phyloP scores from a whole-genome alignment of 2,888 invertebrate genomes.

The Anagyrus pseudococci region DNA sequence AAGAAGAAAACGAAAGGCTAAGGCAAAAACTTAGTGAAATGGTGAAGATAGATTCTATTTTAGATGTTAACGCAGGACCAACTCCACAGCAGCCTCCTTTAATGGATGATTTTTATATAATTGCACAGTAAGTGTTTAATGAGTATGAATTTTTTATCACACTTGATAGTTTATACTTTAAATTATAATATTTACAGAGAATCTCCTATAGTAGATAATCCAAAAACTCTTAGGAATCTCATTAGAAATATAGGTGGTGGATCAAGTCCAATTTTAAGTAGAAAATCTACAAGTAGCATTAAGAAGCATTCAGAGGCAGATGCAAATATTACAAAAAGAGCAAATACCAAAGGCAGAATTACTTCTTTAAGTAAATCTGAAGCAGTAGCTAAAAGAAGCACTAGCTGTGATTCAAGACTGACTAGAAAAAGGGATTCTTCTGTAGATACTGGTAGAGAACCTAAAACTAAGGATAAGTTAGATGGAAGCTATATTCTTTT shows the following conservation, averaged over 20 bases:
- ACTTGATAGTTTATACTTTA: not conserved
- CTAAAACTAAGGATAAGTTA: conserved; percentile 57
- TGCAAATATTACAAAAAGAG: conserved; percentile 50
- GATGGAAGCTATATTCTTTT: conserved; percentile 58
- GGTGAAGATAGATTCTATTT: conserved; percentile 64
- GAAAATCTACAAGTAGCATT: conserved; percentile 63
- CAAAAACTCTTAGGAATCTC: conserved; percentile 78
- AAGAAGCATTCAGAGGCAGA: conserved; percentile 52
- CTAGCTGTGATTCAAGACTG: conserved; percentile 59
- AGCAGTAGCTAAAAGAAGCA: conserved; percentile 56
- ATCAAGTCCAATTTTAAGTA: conserved; percentile 81
- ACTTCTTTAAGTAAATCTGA: conserved; percentile 57
- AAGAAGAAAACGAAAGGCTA: conserved; percentile 82
- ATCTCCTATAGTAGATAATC: conserved; percentile 63
- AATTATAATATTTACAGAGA: conserved; percentile 56
- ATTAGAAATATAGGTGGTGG: conserved; percentile 81
- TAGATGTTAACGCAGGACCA: conserved; percentile 71
- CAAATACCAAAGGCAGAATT: conserved; percentile 55
- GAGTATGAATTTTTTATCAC: not conserved
- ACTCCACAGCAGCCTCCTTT: conserved; percentile 79
- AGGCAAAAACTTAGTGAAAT: conserved; percentile 66
- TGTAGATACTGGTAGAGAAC: conserved; percentile 54
- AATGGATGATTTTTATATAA: conserved; percentile 90
- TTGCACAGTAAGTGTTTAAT: conserved; percentile 73
- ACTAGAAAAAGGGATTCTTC: conserved; percentile 60